phyloP scores from a whole-genome alignment of 37 sponge, comb jelly and placozoan species.

The Spongia lamella region DNA sequence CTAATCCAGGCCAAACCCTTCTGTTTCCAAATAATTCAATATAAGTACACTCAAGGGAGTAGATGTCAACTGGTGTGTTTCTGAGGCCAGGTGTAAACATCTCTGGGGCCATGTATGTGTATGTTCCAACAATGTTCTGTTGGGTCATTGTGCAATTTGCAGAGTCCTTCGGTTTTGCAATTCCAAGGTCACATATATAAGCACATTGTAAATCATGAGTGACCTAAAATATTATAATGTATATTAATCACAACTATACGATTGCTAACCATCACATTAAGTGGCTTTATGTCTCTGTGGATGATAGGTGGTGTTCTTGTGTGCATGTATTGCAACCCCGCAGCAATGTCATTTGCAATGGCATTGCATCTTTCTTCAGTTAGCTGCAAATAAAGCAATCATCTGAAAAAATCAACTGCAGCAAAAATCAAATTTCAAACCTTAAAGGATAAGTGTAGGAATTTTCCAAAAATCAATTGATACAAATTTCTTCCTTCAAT shows the following conservation, averaged over 20 bases:
- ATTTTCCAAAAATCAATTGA: conserved; percentile 11
- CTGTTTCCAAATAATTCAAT: background rate
- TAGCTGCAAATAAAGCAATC: too few species aligned
- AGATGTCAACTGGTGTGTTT: conserved; percentile 16
- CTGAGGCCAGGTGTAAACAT: background rate
- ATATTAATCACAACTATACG: background rate
- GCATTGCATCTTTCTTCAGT: too few species aligned
- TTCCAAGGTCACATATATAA: conserved; percentile 2
- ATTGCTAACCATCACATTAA: background rate
- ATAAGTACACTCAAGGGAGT: background rate
- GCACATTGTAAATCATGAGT: background rate
- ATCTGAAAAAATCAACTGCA: too few species aligned
- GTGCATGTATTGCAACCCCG: conserved; percentile 20
- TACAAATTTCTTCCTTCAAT: conserved; percentile 33
- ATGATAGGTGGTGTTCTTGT: background rate
- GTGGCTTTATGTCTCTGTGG: conserved; percentile 9
- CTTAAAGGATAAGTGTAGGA: too few species aligned
- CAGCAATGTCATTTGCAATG: conserved; percentile 28
- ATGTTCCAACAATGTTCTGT: background rate
- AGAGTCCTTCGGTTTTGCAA: background rate
- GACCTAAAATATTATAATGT: background rate
- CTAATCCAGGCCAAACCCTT: background rate
- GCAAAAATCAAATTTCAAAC: too few species aligned
- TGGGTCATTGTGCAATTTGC: background rate
- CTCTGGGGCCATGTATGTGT: conserved; percentile 9